These are phyloP conservation scores for Osmoderma eremita DNA, from an alignment of 2,888 invertebrate genomes.

Conservation along the genomic window DNA sequence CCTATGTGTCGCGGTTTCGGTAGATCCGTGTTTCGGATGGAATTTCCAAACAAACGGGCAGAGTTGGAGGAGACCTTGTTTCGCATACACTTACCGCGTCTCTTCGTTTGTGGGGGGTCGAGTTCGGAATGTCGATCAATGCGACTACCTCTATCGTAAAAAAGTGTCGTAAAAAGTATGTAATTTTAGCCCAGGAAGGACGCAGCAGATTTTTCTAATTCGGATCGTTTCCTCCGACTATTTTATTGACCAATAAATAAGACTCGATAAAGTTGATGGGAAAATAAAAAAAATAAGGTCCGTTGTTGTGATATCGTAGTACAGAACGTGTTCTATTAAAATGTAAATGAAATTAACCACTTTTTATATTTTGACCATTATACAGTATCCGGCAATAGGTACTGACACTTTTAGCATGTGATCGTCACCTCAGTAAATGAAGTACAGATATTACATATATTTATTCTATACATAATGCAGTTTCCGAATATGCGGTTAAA, in stretches of 20 bases:
- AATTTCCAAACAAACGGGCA: conserved; percentile 6
- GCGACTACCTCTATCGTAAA: conserved; percentile 14
- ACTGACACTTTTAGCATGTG: no score
- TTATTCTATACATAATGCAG: no score
- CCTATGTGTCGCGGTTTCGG: background rate
- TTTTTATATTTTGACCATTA: no score
- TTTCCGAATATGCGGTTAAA: no score
- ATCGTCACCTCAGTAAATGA: no score
- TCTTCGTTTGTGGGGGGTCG: conserved; percentile 8
- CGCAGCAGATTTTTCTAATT: conserved; percentile 19
- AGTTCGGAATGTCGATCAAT: conserved; percentile 5
- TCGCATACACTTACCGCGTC: conserved; percentile 14
- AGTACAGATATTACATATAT: no score
- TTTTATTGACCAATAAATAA: conserved; percentile 17
- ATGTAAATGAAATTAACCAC: no score
- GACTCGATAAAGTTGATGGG: conserved; percentile 6
- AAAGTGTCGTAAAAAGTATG: conserved; percentile 15
- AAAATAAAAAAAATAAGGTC: background rate
- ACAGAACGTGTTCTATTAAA: no score
- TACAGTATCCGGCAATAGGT: no score
- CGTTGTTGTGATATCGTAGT: no score
- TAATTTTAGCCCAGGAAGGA: conserved; percentile 9
- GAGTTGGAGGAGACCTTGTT: conserved; percentile 2
- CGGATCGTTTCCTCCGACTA: conserved; percentile 5
- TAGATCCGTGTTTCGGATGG: background rate